These are phyloP conservation scores for Ceratina japonica DNA, from an alignment of 1,140 invertebrate species.

Conservation along the genomic window DNA sequence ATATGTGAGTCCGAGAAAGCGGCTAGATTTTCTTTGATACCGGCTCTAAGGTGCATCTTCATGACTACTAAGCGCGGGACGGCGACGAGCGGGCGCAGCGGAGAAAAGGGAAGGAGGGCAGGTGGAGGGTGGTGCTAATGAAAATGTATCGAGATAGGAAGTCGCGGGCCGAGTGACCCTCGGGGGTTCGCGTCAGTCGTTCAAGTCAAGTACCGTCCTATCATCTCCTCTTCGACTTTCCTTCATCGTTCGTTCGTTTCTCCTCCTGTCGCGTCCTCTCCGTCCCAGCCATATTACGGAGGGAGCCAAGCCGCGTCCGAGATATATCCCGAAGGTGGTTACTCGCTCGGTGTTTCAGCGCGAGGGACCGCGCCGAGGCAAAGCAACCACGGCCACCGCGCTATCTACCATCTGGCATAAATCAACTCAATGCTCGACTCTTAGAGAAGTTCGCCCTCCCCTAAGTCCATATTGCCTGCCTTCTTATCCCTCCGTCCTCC, in stretches of 20 bases:
- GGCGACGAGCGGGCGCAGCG: slow-evolving; percentile 7
- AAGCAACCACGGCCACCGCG: slow-evolving; percentile 63
- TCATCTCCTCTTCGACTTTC: slow-evolving; percentile 18
- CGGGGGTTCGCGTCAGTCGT: slow-evolving; percentile 50
- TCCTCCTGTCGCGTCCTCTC: not conserved
- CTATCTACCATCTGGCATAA: slow-evolving; percentile 77
- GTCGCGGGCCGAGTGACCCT: slow-evolving; percentile 52
- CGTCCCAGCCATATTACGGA: slow-evolving; percentile 54
- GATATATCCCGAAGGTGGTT: slow-evolving; percentile 63
- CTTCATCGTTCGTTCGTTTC: slow-evolving; percentile 35
- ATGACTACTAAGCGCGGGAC: slow-evolving; percentile 32
- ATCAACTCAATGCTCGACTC: slow-evolving; percentile 74
- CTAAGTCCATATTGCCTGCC: slow-evolving; percentile 69
- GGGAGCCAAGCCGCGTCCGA: slow-evolving; percentile 36
- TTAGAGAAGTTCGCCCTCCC: slow-evolving; percentile 67
- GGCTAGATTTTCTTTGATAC: slow-evolving; percentile 39
- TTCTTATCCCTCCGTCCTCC: slow-evolving; percentile 59
- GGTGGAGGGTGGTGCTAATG: slow-evolving; percentile 54
- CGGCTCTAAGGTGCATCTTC: not conserved
- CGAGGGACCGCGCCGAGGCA: slow-evolving; percentile 60
- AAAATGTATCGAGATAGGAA: slow-evolving; percentile 67
- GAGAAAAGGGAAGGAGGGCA: not conserved
- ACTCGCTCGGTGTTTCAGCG: slow-evolving; percentile 50
- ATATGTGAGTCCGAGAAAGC: not conserved
- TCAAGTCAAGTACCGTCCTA: slow-evolving; percentile 24